phyloP scores from a whole-genome alignment of 35 echinoderm and acorn worm species.

The Heliocidaris erythrogramma region DNA sequence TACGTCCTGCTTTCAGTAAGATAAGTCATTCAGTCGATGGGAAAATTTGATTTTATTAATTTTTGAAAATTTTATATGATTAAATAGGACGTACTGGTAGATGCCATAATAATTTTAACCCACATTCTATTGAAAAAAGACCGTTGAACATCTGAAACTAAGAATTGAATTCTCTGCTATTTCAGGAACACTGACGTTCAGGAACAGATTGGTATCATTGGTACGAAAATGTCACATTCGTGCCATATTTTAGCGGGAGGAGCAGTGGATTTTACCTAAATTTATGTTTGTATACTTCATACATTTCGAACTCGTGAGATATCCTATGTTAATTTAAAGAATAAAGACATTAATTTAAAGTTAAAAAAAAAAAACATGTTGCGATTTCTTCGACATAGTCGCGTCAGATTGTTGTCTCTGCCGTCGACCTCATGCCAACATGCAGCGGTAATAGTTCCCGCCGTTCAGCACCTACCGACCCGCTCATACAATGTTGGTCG shows the following conservation, averaged over 20 bases:
- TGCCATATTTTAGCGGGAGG: too few relatives aligned
- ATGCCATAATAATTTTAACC: too few relatives aligned
- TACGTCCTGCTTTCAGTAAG: neutral
- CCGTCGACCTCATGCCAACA: neutral
- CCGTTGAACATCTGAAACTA: too few relatives aligned
- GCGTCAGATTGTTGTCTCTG: neutral
- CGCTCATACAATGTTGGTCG: slow-evolving; percentile 52
- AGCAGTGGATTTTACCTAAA: neutral
- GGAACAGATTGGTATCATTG: too few relatives aligned
- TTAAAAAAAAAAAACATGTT: neutral
- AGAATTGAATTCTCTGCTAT: too few relatives aligned
- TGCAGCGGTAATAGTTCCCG: neutral
- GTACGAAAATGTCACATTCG: too few relatives aligned
- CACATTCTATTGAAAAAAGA: too few relatives aligned
- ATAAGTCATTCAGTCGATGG: too few relatives aligned
- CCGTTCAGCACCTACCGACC: neutral
- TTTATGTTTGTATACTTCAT: neutral
- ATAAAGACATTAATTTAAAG: neutral
- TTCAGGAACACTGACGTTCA: too few relatives aligned
- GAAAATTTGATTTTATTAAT: too few relatives aligned
- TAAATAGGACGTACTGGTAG: too few relatives aligned
- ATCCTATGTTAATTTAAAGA: neutral
- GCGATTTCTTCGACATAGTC: slow-evolving; percentile 1
- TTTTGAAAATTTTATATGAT: too few relatives aligned
- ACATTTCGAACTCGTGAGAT: neutral